A percentile compares a stretch with the other conserved stretches of the same genome.
These are phyloP conservation scores for Pachyramphus minor DNA, from an alignment of 2,113 vertebrate genomes.

Conservation along the genomic window DNA sequence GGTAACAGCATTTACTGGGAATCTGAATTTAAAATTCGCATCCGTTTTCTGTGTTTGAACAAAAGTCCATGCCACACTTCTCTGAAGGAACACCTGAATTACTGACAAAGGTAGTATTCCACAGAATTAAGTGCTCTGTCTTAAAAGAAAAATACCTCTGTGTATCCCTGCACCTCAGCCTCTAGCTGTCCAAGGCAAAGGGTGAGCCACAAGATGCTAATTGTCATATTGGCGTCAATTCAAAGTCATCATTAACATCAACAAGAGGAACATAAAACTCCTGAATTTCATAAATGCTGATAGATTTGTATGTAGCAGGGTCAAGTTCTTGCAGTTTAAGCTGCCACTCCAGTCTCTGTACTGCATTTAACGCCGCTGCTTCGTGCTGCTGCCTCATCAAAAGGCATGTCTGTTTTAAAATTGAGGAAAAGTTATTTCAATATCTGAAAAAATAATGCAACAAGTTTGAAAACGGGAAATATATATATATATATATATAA, in stretches of 20 bases:
- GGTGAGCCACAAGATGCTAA: not conserved
- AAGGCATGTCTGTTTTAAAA: slow-evolving; percentile 87
- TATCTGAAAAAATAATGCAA: not conserved
- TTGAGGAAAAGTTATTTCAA: not conserved
- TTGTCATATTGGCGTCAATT: slow-evolving; percentile 94
- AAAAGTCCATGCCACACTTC: not conserved
- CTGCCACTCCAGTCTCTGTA: slow-evolving; percentile 98
- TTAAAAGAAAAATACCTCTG: not conserved
- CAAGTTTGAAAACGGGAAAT: not conserved
- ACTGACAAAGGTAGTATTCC: slow-evolving; percentile 48
- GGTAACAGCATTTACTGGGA: slow-evolving; percentile 50
- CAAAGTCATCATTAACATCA: slow-evolving; percentile 98
- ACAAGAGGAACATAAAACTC: slow-evolving; percentile 98
- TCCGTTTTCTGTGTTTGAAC: not conserved
- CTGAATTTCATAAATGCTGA: slow-evolving; percentile 98
- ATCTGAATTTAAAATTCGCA: slow-evolving; percentile 24
- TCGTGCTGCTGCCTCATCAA: slow-evolving; percentile 99
- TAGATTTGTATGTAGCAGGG: slow-evolving; percentile 94
- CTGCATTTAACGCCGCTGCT: slow-evolving; percentile 94
- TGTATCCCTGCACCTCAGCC: not conserved
- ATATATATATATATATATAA: not conserved
- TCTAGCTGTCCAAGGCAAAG: not conserved
- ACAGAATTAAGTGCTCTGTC: slow-evolving; percentile 48
- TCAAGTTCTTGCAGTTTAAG: slow-evolving; percentile 97
- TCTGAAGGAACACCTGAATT: slow-evolving; percentile 42